Base-by-base conservation (phyloP, 2,113 vertebrate species). In the Symphodus melops region DNA sequence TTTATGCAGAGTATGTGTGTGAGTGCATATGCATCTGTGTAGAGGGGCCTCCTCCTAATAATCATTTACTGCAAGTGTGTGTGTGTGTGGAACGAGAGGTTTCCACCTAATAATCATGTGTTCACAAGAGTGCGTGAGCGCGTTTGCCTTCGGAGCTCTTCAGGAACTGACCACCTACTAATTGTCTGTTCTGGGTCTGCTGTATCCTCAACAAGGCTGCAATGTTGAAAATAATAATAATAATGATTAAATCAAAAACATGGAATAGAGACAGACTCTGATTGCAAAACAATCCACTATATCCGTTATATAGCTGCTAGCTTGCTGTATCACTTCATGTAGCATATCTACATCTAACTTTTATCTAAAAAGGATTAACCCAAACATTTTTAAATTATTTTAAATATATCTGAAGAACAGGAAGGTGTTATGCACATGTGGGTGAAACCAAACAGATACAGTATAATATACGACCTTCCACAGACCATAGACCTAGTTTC, bases 51-150 rank as follows among this genome's bases (percentile, higher is more conserved):
- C 67, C 19, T 3, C 9, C 68, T 72, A 78, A 80, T 81, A 77
- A 65, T 68, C 16, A 82, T 82, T 79, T 72, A 80, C 67, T 63
- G 51, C 69, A 53, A 63, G 81, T 51, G 48, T 80, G 51, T 72
- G 63, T 65, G 48, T n/a, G 39, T 41, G 39, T 41, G 17, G 25
- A 67, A 78, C 2, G 14, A 66, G 63, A 48, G 73, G 64, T 49
- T 82, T 74, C 65, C 73, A 80, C 52, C 75, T 64, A 86, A 78
- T 78, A 59, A 82, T 75, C 37, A 81, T 57, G 51, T 28, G 69
- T 55, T 79, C 72, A 16, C 73, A 51, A 41, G 28, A 59, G 51
- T 49, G 42, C 71, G 54, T 11, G 59, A 54, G 20, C 25, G 28
- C 41, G 54, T 68, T 25, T 21, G 67, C 44, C 16, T 42, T 51